phyloP scores from a whole-genome alignment of 1,140 invertebrate genomes.

The Diploscapter pachys region DNA sequence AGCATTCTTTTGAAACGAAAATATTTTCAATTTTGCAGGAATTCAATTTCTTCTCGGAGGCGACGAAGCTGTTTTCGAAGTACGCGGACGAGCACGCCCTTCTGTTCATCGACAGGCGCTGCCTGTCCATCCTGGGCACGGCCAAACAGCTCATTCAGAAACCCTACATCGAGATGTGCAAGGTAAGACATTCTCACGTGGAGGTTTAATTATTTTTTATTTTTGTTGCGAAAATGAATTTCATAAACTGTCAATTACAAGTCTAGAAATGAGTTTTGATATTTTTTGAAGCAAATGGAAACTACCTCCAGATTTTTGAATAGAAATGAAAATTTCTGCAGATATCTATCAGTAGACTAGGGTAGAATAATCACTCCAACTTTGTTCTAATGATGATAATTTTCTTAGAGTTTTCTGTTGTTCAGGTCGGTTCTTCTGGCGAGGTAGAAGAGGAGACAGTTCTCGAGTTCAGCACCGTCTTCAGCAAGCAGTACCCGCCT shows the following conservation, averaged over 20 bases:
- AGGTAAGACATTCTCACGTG: not conserved
- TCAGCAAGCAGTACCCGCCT: not conserved
- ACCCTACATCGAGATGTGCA: constrained; percentile 23
- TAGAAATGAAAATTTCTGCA: too few species aligned
- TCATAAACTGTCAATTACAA: too few species aligned
- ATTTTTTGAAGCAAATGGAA: too few species aligned
- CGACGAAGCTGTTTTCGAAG: constrained; percentile 10
- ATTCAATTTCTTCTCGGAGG: constrained; percentile 3
- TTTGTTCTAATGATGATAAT: not conserved
- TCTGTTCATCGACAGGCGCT: constrained; percentile 28
- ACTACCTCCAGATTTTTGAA: too few species aligned
- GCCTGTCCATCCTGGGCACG: constrained; percentile 17
- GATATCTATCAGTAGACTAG: too few species aligned
- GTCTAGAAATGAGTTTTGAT: too few species aligned
- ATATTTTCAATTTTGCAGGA: not conserved
- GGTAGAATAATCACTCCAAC: too few species aligned
- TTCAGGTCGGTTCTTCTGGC: constrained; percentile 19
- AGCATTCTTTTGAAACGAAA: too few species aligned
- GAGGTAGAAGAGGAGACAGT: constrained; percentile 17
- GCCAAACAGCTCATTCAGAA: constrained; percentile 20
- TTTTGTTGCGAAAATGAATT: too few species aligned
- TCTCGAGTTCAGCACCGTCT: constrained; percentile 1
- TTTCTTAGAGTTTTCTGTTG: not conserved
- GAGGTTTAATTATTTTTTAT: too few species aligned
- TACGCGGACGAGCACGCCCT: constrained; percentile 17